These are phyloP conservation scores for Aphis gossypii DNA, from an alignment of 1,140 invertebrate genomes.

Conservation along the genomic window DNA sequence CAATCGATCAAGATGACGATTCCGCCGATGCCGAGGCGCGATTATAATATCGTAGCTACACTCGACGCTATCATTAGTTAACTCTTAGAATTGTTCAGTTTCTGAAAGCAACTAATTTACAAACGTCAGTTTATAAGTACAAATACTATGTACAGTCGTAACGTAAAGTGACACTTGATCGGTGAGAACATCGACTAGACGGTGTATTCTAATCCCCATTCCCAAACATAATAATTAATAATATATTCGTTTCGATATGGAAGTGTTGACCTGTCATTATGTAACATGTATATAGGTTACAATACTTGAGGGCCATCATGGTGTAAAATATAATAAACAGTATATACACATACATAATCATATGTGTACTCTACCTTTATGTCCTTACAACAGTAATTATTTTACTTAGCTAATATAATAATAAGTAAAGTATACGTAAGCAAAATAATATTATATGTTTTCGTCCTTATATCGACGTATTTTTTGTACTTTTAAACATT, in stretches of 20 bases:
- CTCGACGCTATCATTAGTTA: not conserved
- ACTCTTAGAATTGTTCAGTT: not conserved
- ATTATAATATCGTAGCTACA: no score
- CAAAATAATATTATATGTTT: not conserved
- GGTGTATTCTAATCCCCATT: not conserved
- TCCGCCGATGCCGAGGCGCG: no score
- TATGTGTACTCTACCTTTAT: no score
- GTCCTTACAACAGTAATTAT: not conserved
- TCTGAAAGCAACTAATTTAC: not conserved
- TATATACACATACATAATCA: not conserved
- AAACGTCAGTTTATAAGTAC: no score
- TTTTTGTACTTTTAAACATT: no score
- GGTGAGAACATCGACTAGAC: not conserved
- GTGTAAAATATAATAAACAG: not conserved
- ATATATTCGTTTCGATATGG: not conserved
- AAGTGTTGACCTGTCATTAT: not conserved
- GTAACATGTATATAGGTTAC: not conserved
- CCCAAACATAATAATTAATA: not conserved
- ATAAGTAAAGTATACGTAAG: no score
- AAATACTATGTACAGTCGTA: no score
- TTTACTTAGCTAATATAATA: no score
- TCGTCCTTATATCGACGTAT: not conserved
- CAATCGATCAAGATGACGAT: not conserved
- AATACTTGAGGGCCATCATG: not conserved
- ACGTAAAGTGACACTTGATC: not conserved